Evolutionary conservation across 2,113 vertebrate species (phyloP), one percentile per base, ranked within the genome.

Genomic region (Rhynchomys soricoides): DNA sequence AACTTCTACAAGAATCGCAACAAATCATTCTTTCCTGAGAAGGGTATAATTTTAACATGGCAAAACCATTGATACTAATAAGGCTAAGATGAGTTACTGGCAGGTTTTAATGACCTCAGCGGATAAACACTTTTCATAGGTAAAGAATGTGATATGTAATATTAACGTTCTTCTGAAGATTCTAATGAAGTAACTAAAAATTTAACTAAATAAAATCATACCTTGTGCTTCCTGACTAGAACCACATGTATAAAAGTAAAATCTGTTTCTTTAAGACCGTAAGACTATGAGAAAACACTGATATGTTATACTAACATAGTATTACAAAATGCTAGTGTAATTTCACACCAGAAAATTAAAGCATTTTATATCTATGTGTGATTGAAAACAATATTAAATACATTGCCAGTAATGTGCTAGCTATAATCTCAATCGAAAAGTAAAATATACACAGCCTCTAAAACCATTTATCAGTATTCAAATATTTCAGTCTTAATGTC

Each of bases 1-100:
- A 88, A 26, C 93, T 96, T 94, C 59, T 91, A 37, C 7, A 66
- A 71, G 79, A 98, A 94, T 83, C 17, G 13, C 91, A 79, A 96
- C 89, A 95, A 89, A 29, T 37, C 31, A 57, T 89, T 95, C 96
- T 40, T 95, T 86, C 83, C 62, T 48, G 82, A 52, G 19, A 45
- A 90, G 78, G 9, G 16, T 55, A 64, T 71, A 94, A 92, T 55
- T 95, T 68, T 74, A 82, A 34, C 70, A 19, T 48, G 45, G 9
- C 50, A 89, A 94, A 1, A 85, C 10, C 22, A 86, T 82, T 78
- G 89, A 70, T 87, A 83, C 81, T 87, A 90, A 90, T 90, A 77
- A 93, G 9, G 31, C 48, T 29, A 95, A n/a, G 4, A 52, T 92
- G 64, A 34, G 12, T 66, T n/a, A 24, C 3, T 66, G 7, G 48